Base-by-base conservation (phyloP, 2,797 vertebrate species). In the Intellagama lesueurii region DNA sequence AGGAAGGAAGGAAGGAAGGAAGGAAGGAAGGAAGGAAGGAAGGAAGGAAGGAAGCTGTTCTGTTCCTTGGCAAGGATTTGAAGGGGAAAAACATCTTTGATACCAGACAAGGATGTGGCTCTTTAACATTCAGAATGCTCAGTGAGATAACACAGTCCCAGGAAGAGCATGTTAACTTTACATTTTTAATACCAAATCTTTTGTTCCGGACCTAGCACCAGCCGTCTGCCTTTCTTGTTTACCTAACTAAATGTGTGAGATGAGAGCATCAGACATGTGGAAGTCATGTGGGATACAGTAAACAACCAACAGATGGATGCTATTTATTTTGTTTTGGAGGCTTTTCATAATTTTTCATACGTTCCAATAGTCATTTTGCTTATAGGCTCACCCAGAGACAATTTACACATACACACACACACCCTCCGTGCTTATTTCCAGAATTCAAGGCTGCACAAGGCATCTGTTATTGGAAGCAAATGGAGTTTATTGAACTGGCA, bases 231-330 rank as follows among this genome's bases (percentile, higher is more conserved):
- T 93, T 94, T 96, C 87, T 66, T 97, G 95, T 97, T 97, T 97
- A 93, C 94, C 95, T 97, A 97, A 95, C 95, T 93, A 94, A 96
- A 97, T 88, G 92, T 90, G 94, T 52, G 16, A 84, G 47, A 90
- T 93, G 19, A 92, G 92, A 83, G 92, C 92, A 94, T 90, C 35
- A 91, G 90, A 88, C 9, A 90, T 1, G 0, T 90, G 92, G 91
- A 92, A 91, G 14, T 96, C 97, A 97, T 85, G 81, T 96, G 96
- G 91, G 85, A 91, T 91, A 96, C 17, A 69, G 96, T 95, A 97
- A 97, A 97, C 95, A 97, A 93, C 93, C 91, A 87, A 95, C 96
- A 97, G 97, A 97, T 97, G 96, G 95, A 95, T 88, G 95, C 92
- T 97, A 94, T 96, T 97, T 96, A 96, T 96, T 97, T 95, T 97